A percentile compares a stretch with the other conserved stretches of the same genome.
phyloP scores from a whole-genome alignment of 2,113 vertebrate species.

The Alethe castanea region DNA sequence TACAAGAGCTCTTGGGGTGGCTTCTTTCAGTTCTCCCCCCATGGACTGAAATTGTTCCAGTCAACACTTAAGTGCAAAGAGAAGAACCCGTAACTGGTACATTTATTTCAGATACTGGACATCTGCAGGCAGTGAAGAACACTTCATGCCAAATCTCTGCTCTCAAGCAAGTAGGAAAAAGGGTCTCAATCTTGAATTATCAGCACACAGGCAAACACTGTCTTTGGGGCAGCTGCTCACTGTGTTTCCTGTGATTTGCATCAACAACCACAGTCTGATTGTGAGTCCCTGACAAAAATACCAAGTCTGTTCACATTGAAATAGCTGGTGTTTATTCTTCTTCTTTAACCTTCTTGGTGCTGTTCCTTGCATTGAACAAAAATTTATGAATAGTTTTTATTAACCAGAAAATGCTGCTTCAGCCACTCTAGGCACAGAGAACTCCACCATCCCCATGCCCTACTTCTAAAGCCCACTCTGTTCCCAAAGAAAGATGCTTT shows the following conservation, averaged over 20 bases:
- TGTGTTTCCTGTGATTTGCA: neutral
- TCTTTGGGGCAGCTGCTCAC: neutral
- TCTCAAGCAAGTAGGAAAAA: neutral
- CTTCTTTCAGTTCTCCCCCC: neutral
- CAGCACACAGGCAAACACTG: neutral
- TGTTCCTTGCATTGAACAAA: neutral
- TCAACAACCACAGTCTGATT: neutral
- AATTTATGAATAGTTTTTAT: slow-evolving; percentile 11
- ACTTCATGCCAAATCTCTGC: neutral
- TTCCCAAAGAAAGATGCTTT: slow-evolving; percentile 29
- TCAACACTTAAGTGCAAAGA: neutral
- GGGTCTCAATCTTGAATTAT: neutral
- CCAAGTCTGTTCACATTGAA: neutral
- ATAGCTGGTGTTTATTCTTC: neutral
- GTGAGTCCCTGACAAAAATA: neutral
- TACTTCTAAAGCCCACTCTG: slow-evolving; percentile 7
- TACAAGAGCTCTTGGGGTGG: neutral
- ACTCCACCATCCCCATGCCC: neutral
- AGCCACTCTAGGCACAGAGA: neutral
- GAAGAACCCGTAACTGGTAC: neutral
- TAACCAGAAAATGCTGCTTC: slow-evolving; percentile 24
- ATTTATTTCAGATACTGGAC: neutral
- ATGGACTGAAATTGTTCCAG: neutral
- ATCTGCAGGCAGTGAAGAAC: neutral
- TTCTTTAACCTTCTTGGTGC: neutral